phyloP scores from a whole-genome alignment of 2,113 vertebrate species.

The Corythoichthys haematopterus region DNA sequence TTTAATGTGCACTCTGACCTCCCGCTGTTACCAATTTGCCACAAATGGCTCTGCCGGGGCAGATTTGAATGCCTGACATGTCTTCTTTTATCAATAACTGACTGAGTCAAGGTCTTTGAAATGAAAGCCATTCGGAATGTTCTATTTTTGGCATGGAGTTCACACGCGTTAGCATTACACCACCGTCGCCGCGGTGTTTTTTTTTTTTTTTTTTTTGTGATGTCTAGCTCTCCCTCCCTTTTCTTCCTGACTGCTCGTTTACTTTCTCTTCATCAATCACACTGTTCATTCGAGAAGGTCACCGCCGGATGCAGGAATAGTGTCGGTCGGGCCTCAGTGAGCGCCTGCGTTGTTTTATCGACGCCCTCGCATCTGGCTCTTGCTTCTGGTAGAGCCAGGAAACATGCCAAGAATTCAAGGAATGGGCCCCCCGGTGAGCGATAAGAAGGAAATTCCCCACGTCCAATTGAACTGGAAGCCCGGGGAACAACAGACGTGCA shows the following conservation, averaged over 20 bases:
- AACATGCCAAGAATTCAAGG: slow-evolving; percentile 63
- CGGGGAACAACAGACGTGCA: slow-evolving; percentile 37
- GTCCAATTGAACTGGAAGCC: slow-evolving; percentile 39
- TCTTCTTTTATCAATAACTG: slow-evolving; percentile 56
- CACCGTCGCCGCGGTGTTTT: slow-evolving; percentile 5
- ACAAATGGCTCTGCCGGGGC: slow-evolving; percentile 33
- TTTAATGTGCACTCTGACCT: slow-evolving; percentile 51
- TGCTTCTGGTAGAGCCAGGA: slow-evolving; percentile 50
- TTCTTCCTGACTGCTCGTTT: slow-evolving; percentile 28
- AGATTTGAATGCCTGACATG: slow-evolving; percentile 40
- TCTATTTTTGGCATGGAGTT: slow-evolving; percentile 65
- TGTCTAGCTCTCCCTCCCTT: slow-evolving; percentile 25
- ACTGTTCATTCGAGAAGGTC: slow-evolving; percentile 35
- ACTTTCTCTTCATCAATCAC: slow-evolving; percentile 55
- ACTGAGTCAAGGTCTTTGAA: slow-evolving; percentile 48
- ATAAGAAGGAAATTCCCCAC: slow-evolving; percentile 71
- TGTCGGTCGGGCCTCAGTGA: slow-evolving; percentile 22
- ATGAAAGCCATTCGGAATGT: slow-evolving; percentile 44
- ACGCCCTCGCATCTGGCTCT: slow-evolving; percentile 47
- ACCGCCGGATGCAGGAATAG: slow-evolving; percentile 27
- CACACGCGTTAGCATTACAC: slow-evolving; percentile 34
- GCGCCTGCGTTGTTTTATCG: slow-evolving; percentile 53
- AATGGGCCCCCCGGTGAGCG: slow-evolving; percentile 60
- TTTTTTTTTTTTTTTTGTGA: slow-evolving; percentile 33
- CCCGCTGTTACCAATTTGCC: slow-evolving; percentile 48